A percentile compares a stretch with the other conserved stretches of the same genome.
Evolutionary conservation across 2,888 invertebrate genomes (phyloP).

Genomic region (Hoplodrina blanda): DNA sequence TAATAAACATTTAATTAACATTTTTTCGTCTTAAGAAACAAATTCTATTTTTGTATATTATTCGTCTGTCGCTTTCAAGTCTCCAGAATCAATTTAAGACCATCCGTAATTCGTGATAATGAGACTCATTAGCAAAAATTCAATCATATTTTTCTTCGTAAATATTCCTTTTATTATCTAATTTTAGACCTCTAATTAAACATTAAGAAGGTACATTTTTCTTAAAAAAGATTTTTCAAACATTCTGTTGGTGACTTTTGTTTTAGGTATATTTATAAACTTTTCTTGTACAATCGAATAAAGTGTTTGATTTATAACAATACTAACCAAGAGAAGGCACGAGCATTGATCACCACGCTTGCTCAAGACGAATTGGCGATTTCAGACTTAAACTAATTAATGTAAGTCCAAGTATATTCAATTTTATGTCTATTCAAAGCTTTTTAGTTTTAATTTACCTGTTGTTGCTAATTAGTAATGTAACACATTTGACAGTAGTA

Average conservation of each 20-base stretch:
- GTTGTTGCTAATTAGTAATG: too few species aligned
- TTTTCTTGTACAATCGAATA: slow-evolving; percentile 22
- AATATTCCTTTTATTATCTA: neutral
- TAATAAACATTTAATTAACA: too few species aligned
- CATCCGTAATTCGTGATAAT: slow-evolving; percentile 1
- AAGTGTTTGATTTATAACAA: too few species aligned
- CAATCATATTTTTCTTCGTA: neutral
- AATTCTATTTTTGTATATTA: neutral
- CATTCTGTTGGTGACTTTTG: neutral
- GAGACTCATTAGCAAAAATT: slow-evolving; percentile 4
- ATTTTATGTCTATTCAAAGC: too few species aligned
- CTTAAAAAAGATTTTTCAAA: neutral
- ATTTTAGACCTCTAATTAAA: neutral
- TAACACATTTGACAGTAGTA: too few species aligned
- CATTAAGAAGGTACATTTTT: neutral
- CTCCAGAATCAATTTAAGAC: neutral
- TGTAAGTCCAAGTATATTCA: too few species aligned
- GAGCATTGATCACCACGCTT: too few species aligned
- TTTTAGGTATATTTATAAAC: slow-evolving; percentile 21
- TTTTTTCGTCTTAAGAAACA: too few species aligned
- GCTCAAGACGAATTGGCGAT: too few species aligned
- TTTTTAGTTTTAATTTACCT: too few species aligned
- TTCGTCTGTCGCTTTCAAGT: neutral
- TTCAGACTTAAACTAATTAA: too few species aligned
- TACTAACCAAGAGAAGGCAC: too few species aligned